Evolutionary conservation across 2,888 invertebrate genomes (phyloP), one percentile per base, ranked within the genome.

Genomic region (Chelonus formosanus): DNA sequence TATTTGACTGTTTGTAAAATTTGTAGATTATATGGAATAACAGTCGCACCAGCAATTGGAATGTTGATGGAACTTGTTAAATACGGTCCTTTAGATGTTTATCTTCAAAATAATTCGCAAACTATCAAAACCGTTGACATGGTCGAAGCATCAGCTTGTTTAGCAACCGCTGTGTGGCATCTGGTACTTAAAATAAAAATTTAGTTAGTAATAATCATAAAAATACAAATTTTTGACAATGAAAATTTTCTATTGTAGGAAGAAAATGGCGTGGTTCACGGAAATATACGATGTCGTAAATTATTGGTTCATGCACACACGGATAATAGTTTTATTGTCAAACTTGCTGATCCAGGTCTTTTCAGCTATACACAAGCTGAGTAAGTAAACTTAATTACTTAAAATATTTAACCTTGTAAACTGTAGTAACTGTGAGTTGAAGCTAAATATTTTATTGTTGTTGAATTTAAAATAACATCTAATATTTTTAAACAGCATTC

Each of bases 131-230:
- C 87, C 2, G 88, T 92, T 0, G 93, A 95, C 79, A 85, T 96
- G 72, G 89, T 95, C 72, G 94, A 95, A 83, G 92, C 94, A 52
- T 88, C 93, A 6, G 91, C 92, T 36, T 91, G 91, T 62, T 82
- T 96, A 61, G 94, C 95, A 1, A 91, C 92, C 40, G 96, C 95
- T 6, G 86, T 96, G 35, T 95, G 93, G 90, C 93, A 95, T 85
- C 86, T 96, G 85, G 93, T 93, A 84, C 31, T 32, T 7, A 4
- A 7, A 34, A 53, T 56, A 44, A 63, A 32, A 36, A 5, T 47
- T 48, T 52, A 32, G 31, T 7, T 45, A 3, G 50, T 60, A 61
- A 43, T 54, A 55, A 55, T 35, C 36, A 4, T 45, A 45, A n/a
- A n/a, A n/a, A 45, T n/a, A 45, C 7, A 4, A 45, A 45, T n/a